Percentiles rank a stretch among this genome's conserved stretches.
phyloP scores from a whole-genome alignment of 2,113 vertebrate species.

The Sinocyclocheilus rhinocerous region DNA sequence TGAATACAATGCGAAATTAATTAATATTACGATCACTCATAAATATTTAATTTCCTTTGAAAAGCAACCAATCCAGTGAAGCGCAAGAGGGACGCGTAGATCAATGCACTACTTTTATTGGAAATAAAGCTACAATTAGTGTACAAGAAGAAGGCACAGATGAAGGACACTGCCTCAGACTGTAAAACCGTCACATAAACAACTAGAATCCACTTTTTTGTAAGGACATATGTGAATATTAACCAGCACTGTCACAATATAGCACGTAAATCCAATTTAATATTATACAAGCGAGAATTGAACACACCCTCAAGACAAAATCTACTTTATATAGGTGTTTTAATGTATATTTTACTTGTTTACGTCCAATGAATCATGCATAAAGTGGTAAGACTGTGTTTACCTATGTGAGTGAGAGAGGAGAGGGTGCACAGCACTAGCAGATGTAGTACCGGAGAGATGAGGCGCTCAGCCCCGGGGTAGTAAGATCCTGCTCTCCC shows the following conservation, averaged over 20 bases:
- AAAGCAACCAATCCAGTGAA: slow-evolving; percentile 1
- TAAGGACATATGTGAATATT: neutral
- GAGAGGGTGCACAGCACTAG: slow-evolving; percentile 78
- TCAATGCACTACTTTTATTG: neutral
- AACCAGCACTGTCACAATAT: neutral
- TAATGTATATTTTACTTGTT: neutral
- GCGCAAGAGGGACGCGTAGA: neutral
- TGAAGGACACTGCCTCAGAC: neutral
- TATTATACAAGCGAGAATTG: neutral
- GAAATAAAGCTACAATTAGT: neutral
- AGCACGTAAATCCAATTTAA: neutral
- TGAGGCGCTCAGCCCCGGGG: slow-evolving; percentile 85
- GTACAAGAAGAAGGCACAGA: neutral
- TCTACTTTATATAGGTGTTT: neutral
- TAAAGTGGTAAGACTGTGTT: slow-evolving; percentile 43
- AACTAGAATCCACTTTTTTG: neutral
- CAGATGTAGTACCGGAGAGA: slow-evolving; percentile 69
- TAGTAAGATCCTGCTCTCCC: slow-evolving; percentile 85
- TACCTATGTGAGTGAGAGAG: slow-evolving; percentile 79
- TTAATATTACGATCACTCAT: slow-evolving; percentile 8
- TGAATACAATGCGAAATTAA: neutral
- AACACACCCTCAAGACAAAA: neutral
- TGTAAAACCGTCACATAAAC: neutral
- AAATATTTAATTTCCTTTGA: slow-evolving; percentile 5
- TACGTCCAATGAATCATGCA: neutral